phyloP scores from a whole-genome alignment of 2,113 vertebrate species.

The Cephalopholis sonnerati region DNA sequence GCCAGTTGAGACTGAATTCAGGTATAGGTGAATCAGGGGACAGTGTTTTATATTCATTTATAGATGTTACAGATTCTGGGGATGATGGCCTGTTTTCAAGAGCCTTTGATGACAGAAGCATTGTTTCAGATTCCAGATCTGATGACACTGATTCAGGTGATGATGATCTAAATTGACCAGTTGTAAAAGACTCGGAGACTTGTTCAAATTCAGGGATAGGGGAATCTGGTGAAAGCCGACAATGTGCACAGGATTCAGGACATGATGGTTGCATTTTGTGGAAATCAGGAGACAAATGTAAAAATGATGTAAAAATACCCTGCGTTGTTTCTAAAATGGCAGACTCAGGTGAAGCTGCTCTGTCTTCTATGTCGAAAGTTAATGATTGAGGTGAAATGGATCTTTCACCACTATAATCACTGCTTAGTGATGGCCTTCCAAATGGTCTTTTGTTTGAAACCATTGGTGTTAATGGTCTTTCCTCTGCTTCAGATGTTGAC shows the following conservation, averaged over 20 bases:
- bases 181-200: constrained; percentile 12
- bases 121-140: constrained; percentile 26
- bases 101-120: not conserved
- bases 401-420: constrained; percentile 45
- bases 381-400: constrained; percentile 62
- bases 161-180: constrained; percentile 31
- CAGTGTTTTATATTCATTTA: constrained; percentile 50
- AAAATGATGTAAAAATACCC: constrained; percentile 38
- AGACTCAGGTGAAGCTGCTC: constrained; percentile 59
- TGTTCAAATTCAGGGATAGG: constrained; percentile 53
- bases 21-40: constrained; percentile 68
- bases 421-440: constrained; percentile 61
- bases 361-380: constrained; percentile 63
- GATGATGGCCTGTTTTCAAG: constrained; percentile 56
- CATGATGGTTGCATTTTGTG: constrained; percentile 49
- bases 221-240: constrained; percentile 49
- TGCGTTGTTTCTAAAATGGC: constrained; percentile 29
- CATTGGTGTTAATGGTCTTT: constrained; percentile 75
- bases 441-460: constrained; percentile 72
- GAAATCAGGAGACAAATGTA: constrained; percentile 27
- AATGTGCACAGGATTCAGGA: constrained; percentile 47
- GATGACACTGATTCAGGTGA: constrained; percentile 49
- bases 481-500: constrained; percentile 42
- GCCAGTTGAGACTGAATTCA: constrained; percentile 24
- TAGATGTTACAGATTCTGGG: constrained; percentile 66